phyloP scores from a whole-genome alignment of 1,140 invertebrate genomes.

The Atta cephalotes region DNA sequence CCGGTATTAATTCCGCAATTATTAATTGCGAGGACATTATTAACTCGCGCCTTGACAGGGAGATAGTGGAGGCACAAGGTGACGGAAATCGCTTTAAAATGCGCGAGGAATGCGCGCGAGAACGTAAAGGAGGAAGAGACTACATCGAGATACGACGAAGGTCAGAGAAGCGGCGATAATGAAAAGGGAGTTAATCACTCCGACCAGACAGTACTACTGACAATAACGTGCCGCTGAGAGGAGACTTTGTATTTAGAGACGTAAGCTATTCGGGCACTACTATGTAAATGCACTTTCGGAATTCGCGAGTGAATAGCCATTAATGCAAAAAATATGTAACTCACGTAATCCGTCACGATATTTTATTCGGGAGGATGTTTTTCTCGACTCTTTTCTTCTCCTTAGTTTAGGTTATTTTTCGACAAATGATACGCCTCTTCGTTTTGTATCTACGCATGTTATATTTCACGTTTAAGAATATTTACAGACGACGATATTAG shows the following conservation, averaged over 20 bases:
- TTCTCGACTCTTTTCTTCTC: neutral
- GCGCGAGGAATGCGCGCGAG: constrained; percentile 70
- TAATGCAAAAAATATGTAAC: constrained; percentile 20
- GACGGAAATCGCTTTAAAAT: constrained; percentile 69
- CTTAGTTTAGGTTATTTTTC: constrained; percentile 5
- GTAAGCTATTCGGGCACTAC: constrained; percentile 21
- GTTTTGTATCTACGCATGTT: constrained; percentile 18
- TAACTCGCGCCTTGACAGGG: constrained; percentile 68
- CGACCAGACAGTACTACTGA: constrained; percentile 68
- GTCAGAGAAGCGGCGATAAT: constrained; percentile 73
- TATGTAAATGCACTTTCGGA: constrained; percentile 42
- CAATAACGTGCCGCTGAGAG: constrained; percentile 4
- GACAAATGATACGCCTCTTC: neutral
- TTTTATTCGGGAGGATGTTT: neutral
- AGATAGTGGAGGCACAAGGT: constrained; percentile 50
- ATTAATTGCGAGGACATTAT: constrained; percentile 73
- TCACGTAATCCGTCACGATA: neutral
- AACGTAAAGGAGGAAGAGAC: constrained; percentile 43
- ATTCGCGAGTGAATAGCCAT: neutral
- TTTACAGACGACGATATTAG: constrained; percentile 50
- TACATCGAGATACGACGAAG: constrained; percentile 67
- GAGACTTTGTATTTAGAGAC: constrained; percentile 38
- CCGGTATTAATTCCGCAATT: constrained; percentile 73
- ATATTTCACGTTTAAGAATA: constrained; percentile 60
- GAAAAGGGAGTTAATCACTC: constrained; percentile 74